Evolutionary conservation across 1,140 invertebrate genomes (phyloP).

Genomic region (Dreissena rostriformis): DNA sequence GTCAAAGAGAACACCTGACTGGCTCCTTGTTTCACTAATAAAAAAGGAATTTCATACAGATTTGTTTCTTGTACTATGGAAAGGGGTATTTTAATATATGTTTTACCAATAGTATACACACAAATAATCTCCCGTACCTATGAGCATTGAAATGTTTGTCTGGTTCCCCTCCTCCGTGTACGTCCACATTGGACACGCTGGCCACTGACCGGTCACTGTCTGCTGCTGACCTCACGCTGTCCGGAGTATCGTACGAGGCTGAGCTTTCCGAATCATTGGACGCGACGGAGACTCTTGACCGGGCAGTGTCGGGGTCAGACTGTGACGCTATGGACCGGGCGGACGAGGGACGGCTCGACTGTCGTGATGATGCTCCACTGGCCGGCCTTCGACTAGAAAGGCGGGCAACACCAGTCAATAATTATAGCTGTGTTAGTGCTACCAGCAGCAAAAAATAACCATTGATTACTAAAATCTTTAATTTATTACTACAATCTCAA

Average conservation of each 20-base stretch:
- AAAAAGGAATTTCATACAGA: no score
- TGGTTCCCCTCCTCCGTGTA: constrained; percentile 23
- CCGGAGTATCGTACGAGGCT: constrained; percentile 20
- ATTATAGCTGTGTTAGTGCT: no score
- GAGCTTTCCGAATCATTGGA: not conserved
- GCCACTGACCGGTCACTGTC: constrained; percentile 45
- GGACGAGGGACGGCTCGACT: constrained; percentile 37
- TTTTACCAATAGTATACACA: no score
- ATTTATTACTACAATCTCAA: no score
- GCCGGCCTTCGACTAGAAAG: constrained; percentile 40
- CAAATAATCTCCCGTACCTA: no score
- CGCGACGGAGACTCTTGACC: constrained; percentile 15
- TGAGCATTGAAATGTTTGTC: not conserved
- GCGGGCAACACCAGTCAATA: no score
- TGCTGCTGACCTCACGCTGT: constrained; percentile 44
- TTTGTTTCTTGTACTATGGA: no score
- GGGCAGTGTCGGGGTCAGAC: constrained; percentile 23
- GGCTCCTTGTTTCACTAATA: no score
- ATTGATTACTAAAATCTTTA: no score
- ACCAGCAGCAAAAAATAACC: no score
- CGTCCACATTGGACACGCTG: constrained; percentile 32
- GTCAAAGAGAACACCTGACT: no score
- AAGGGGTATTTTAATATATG: no score
- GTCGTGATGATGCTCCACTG: constrained; percentile 15
- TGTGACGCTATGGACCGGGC: constrained; percentile 38